phyloP scores from a whole-genome alignment of 2,113 vertebrate genomes.

The Alces alces region DNA sequence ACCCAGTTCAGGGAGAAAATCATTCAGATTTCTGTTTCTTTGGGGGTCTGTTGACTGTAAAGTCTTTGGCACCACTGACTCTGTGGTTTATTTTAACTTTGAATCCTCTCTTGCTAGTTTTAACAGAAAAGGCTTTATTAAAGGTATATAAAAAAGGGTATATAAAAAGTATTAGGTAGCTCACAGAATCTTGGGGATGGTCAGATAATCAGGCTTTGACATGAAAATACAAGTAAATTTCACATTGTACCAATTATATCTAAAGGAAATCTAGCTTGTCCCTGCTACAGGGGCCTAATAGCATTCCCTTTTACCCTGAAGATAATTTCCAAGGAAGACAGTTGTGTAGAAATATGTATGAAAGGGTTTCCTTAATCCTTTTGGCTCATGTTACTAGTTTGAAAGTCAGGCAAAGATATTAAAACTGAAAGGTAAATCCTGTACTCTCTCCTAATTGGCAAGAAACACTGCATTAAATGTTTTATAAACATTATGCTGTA shows the following conservation, averaged over 20 bases:
- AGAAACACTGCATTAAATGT: constrained; percentile 16
- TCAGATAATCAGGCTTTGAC: not conserved
- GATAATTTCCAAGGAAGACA: not conserved
- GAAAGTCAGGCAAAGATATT: constrained; percentile 42
- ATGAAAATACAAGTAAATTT: not conserved
- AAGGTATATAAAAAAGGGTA: not conserved
- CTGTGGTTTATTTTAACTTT: not conserved
- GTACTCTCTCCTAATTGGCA: constrained; percentile 48
- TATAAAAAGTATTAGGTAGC: not conserved
- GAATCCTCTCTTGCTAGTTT: not conserved
- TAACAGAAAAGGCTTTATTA: constrained; percentile 6
- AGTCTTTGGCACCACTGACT: not conserved
- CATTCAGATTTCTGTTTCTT: not conserved
- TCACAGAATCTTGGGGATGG: not conserved
- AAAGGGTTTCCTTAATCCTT: constrained; percentile 30
- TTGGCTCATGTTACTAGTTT: constrained; percentile 9
- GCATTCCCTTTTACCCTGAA: constrained; percentile 16
- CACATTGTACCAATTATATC: constrained; percentile 24
- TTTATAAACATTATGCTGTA: constrained; percentile 17
- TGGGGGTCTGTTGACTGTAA: not conserved
- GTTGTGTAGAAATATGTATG: not conserved
- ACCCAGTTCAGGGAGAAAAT: not conserved
- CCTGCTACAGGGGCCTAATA: not conserved
- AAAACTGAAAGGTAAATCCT: constrained; percentile 50
- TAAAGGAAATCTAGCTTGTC: not conserved